phyloP scores from a whole-genome alignment of 2,113 vertebrate species.

The Peromyscus polionotus region DNA sequence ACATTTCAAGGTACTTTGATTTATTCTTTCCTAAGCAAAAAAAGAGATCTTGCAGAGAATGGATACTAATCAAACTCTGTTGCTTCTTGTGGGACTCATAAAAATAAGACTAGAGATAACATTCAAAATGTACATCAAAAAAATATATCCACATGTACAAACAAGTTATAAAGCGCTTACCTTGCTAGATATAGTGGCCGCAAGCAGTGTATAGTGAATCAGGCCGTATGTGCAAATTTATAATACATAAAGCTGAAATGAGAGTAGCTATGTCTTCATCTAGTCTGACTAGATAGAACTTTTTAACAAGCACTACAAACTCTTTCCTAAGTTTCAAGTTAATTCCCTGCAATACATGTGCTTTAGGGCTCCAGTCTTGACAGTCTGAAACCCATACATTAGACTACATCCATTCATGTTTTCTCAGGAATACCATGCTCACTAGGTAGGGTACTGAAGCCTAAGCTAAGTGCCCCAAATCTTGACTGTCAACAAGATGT shows the following conservation, averaged over 20 bases:
- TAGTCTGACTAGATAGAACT: slow-evolving; percentile 8
- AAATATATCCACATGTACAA: slow-evolving; percentile 27
- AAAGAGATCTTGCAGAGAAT: slow-evolving; percentile 24
- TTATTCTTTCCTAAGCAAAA: slow-evolving; percentile 9
- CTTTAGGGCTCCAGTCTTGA: not conserved
- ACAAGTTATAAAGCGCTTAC: slow-evolving; percentile 39
- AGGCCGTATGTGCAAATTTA: slow-evolving; percentile 27
- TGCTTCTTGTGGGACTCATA: not conserved
- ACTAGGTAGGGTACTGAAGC: not conserved
- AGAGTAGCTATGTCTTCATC: not conserved
- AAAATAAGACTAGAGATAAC: slow-evolving; percentile 3
- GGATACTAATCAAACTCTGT: slow-evolving; percentile 32
- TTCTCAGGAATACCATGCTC: not conserved
- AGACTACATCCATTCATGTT: not conserved
- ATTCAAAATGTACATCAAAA: not conserved
- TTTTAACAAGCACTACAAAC: not conserved
- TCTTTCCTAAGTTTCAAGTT: not conserved
- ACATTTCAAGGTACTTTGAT: not conserved
- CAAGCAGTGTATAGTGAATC: not conserved
- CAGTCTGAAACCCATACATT: not conserved
- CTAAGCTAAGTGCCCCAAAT: slow-evolving; percentile 12
- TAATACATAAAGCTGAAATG: not conserved
- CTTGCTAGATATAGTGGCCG: not conserved
- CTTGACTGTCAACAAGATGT: not conserved
- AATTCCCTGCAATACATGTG: not conserved